Evolutionary conservation across 2,113 vertebrate genomes (phyloP), one percentile per base, ranked within the genome.

Genomic region (Esox niger): DNA sequence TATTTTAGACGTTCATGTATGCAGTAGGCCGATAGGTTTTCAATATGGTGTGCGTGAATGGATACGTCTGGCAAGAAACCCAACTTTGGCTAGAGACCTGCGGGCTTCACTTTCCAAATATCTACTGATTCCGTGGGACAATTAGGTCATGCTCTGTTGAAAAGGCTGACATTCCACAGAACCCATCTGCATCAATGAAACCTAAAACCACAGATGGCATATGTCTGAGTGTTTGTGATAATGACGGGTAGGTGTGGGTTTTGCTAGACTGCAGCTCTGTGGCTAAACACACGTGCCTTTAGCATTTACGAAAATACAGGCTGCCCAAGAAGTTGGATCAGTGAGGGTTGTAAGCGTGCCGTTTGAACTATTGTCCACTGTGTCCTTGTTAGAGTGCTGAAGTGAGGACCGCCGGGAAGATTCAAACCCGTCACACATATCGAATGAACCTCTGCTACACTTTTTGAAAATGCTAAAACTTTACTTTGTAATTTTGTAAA

Each of bases 201-300:
- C 47, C 47, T 21, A 6, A 52, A 15, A 23, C 4, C 8, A 1
- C 0, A 8, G n/a, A 23, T 21, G n/a, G n/a, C 2, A 20, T 38
- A 7, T 2, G 20, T 52, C 21, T 23, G 3, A 43, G 17, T 38
- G 35, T 13, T 3, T 3, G 35, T 21, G 20, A 56, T 25, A 56
- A 3, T 25, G 25, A 56, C 20, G 26, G 25, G 10, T 8, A 56
- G 21, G n/a, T 56, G 29, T 60, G 32, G 29, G 58, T 60, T 71
- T 74, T 29, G 27, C 68, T 38, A 1, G 29, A 30, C 72, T 77
- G 76, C 62, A 66, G 73, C 74, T 38, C 59, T 11, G 70, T 73
- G 77, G 68, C 58, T 60, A 54, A 57, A 76, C 57, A 62, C 68
- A 79, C 71, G n/a, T n/a, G n/a, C n/a, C n/a, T n/a, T n/a, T n/a